Conservation (phyloP, 64 coral and sea anemone genomes). For the Stylophora pistillata region DNA sequence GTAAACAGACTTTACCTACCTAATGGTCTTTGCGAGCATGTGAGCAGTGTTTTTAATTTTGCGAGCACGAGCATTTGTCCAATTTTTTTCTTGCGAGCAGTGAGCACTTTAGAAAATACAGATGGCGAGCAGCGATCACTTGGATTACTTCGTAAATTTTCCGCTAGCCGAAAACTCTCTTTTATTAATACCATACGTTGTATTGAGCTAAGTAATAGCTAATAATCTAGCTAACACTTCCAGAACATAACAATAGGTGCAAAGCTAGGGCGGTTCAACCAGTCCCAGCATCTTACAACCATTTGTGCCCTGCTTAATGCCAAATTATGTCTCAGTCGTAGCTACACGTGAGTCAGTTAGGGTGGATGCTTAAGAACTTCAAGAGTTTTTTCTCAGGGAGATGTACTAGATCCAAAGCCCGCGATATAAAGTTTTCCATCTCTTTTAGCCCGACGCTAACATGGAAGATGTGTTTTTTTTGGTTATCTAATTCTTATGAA, state of each 20-base stretch:
- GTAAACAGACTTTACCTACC: no score
- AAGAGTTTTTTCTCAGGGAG: not conserved
- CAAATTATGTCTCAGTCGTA: no score
- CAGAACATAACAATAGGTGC: slow-evolving; percentile 40
- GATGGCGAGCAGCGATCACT: no score
- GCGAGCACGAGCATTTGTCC: slow-evolving; percentile 15
- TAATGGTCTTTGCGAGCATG: slow-evolving; percentile 4
- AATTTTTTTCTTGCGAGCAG: slow-evolving; percentile 38
- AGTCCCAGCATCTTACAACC: not conserved
- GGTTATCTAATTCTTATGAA: no score
- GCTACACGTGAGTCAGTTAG: slow-evolving; percentile 10
- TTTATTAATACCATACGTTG: slow-evolving; percentile 41
- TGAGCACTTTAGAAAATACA: no score
- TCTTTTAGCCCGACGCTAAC: slow-evolving; percentile 7
- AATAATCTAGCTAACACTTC: slow-evolving; percentile 29
- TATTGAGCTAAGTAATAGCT: slow-evolving; percentile 52
- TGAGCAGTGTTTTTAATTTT: no score
- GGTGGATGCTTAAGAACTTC: not conserved
- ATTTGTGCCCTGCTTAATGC: slow-evolving; percentile 23
- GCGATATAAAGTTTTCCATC: not conserved
- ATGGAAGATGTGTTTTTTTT: slow-evolving; percentile 33
- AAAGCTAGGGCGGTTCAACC: no score
- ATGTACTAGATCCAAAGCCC: no score
- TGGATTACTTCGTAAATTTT: no score
- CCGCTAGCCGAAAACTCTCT: slow-evolving; percentile 43